Evolutionary conservation across 2,888 invertebrate species (phyloP).

Genomic region (Stramonita haemastoma): DNA sequence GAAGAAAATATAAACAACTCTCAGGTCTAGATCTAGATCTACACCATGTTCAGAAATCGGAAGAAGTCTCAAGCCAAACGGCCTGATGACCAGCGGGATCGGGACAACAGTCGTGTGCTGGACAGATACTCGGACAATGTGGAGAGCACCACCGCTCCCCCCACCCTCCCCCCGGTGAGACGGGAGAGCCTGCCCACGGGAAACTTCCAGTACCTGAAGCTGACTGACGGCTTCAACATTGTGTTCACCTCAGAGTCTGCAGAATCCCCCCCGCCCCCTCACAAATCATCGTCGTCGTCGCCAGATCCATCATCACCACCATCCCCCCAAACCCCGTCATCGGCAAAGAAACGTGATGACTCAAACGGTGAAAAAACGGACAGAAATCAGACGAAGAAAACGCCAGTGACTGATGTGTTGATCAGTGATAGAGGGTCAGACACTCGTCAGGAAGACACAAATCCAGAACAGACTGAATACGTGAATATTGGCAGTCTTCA

Average conservation of each 20-base stretch:
- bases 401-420: not conserved
- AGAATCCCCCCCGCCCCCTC: not conserved
- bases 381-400: not conserved
- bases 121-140: slow-evolving; percentile 5
- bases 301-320: not conserved
- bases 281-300: not conserved
- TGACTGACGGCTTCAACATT: slow-evolving; percentile 31
- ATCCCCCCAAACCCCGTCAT: not conserved
- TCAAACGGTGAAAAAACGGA: not conserved
- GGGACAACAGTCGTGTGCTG: slow-evolving; percentile 31
- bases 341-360: not conserved
- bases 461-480: not conserved
- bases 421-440: too few relatives aligned
- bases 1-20: not conserved
- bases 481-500: not conserved
- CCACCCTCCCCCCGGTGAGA: not conserved
- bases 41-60: slow-evolving; percentile 26
- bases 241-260: not conserved
- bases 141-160: not conserved
- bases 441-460: too few relatives aligned
- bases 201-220: slow-evolving; percentile 30
- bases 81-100: not conserved
- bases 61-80: slow-evolving; percentile 35
- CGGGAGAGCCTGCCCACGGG: not conserved
- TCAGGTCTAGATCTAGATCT: not conserved